Percentiles rank a stretch among this genome's conserved stretches.
Conservation (phyloP, 2,797 vertebrate species). For the Hemibagrus guttatus region DNA sequence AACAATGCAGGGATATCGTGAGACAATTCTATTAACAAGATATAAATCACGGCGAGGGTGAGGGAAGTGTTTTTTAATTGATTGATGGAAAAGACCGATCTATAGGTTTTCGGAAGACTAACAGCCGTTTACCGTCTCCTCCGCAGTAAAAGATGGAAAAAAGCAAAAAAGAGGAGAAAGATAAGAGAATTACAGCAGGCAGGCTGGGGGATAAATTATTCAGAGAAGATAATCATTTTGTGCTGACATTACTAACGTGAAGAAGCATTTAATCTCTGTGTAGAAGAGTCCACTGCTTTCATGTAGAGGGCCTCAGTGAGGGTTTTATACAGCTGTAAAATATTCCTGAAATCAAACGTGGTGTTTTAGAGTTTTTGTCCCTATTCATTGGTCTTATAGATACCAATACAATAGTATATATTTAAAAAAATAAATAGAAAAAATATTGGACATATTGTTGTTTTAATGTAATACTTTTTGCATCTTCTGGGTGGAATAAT, state of each 20-base stretch:
- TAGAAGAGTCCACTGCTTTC: slow-evolving; percentile 69
- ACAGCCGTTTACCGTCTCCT: slow-evolving; percentile 89
- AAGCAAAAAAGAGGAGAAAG: slow-evolving; percentile 67
- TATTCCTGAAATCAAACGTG: neutral
- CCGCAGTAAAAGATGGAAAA: slow-evolving; percentile 85
- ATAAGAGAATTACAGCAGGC: slow-evolving; percentile 85
- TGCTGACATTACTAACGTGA: slow-evolving; percentile 99
- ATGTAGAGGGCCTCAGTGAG: slow-evolving; percentile 68
- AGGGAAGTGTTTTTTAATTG: slow-evolving; percentile 99
- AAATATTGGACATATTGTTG: neutral
- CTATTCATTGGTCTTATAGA: neutral
- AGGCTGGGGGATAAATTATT: slow-evolving; percentile 93
- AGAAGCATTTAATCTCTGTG: slow-evolving; percentile 95
- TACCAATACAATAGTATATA: neutral
- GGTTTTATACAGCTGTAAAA: slow-evolving; percentile 62
- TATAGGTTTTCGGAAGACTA: slow-evolving; percentile 87
- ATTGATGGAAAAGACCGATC: slow-evolving; percentile 97
- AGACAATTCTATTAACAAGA: slow-evolving; percentile 99
- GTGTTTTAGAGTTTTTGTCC: neutral
- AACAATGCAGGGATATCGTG: slow-evolving; percentile 99
- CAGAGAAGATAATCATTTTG: slow-evolving; percentile 96
- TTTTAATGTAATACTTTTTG: neutral
- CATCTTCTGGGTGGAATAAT: neutral
- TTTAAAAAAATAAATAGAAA: neutral
- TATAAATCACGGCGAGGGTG: slow-evolving; percentile 99